Percentiles rank a stretch among this genome's conserved stretches.
Conservation (phyloP, 2,113 vertebrate species). For the Pangasianodon hypophthalmus region DNA sequence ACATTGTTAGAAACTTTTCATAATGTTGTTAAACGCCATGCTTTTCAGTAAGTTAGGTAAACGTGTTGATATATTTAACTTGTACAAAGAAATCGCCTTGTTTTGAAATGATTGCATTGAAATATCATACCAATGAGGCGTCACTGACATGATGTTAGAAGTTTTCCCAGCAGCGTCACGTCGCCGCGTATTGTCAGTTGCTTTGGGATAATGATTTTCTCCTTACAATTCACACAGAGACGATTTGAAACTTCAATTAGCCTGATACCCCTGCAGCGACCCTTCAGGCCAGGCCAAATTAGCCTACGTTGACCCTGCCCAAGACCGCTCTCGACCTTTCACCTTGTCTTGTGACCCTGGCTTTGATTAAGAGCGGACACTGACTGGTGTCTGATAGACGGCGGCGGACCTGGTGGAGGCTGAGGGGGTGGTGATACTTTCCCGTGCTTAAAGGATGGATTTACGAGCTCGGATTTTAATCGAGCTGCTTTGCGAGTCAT, state of each 20-base stretch:
- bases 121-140: not conserved
- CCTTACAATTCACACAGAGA: conserved; percentile 61
- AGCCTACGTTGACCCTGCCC: conserved; percentile 73
- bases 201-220: not conserved
- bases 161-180: not conserved
- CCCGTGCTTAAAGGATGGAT: conserved; percentile 80
- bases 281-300: conserved; percentile 71
- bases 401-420: not conserved
- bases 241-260: conserved; percentile 66
- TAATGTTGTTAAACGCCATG: not conserved
- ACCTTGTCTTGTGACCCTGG: conserved; percentile 78
- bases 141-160: not conserved
- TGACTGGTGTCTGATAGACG: conserved; percentile 82
- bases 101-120: not conserved
- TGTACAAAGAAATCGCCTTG: not conserved
- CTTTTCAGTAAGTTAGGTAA: not conserved
- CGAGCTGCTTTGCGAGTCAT: conserved; percentile 64
- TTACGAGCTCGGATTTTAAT: conserved; percentile 85
- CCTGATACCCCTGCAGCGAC: conserved; percentile 60
- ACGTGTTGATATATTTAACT: not conserved
- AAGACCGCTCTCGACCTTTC: conserved; percentile 80
- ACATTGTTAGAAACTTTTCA: not conserved
- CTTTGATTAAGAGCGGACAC: conserved; percentile 78
- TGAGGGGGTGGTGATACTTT: conserved; percentile 57
- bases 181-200: not conserved